Conservation (phyloP, 2,797 vertebrate genomes). For the Botia kubotai region DNA sequence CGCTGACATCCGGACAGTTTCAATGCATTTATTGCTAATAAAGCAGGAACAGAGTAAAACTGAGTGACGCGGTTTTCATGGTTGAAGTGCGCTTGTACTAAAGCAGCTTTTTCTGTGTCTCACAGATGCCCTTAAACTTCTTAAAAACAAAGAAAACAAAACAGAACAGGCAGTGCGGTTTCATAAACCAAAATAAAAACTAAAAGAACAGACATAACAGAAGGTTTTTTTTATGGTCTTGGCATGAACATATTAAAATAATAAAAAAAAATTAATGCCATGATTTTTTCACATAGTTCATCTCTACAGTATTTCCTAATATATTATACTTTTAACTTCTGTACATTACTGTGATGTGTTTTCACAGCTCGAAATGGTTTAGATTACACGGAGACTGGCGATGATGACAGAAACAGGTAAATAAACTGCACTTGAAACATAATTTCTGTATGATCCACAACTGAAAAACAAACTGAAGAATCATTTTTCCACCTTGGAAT, state of each 20-base stretch:
- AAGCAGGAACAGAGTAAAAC: background rate
- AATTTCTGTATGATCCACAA: constrained; percentile 38
- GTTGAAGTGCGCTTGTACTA: constrained; percentile 22
- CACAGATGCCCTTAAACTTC: constrained; percentile 30
- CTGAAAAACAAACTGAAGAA: constrained; percentile 57
- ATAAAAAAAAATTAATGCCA: constrained; percentile 61
- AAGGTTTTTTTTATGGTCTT: constrained; percentile 72
- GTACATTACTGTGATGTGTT: constrained; percentile 74
- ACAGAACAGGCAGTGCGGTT: constrained; percentile 42
- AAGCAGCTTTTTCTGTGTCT: constrained; percentile 19
- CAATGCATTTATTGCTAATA: constrained; percentile 13
- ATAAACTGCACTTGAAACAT: constrained; percentile 46
- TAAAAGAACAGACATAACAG: constrained; percentile 49
- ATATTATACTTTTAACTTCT: constrained; percentile 83
- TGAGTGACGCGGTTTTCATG: background rate
- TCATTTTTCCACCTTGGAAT: constrained; percentile 42
- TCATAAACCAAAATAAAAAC: constrained; percentile 19
- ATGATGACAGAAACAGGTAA: constrained; percentile 38
- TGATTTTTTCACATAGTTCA: constrained; percentile 46
- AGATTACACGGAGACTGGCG: constrained; percentile 53
- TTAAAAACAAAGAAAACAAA: constrained; percentile 62
- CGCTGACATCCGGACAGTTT: constrained; percentile 14
- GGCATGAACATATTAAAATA: constrained; percentile 66
- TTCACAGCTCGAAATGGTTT: constrained; percentile 62
- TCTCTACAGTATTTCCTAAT: constrained; percentile 77